Evolutionary conservation across 2,113 vertebrate species (phyloP).

Genomic region (Bujurquina vittata): DNA sequence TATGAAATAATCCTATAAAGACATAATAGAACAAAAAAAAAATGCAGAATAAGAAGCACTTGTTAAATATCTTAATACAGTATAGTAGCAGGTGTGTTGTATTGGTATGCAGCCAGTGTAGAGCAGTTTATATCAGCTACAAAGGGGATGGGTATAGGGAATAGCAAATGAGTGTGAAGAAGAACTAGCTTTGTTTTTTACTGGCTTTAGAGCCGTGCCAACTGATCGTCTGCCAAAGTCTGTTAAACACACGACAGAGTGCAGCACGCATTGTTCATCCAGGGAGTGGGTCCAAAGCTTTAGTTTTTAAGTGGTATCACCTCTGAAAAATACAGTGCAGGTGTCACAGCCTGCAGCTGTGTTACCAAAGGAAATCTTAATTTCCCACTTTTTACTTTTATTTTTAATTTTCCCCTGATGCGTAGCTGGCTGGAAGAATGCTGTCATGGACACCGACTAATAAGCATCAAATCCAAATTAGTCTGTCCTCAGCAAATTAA

Average conservation of each 20-base stretch:
- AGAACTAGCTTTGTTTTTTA: conserved; percentile 22
- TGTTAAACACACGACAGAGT: conserved; percentile 26
- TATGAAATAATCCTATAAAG: background rate
- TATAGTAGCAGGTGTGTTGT: background rate
- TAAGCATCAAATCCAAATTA: background rate
- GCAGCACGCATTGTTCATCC: conserved; percentile 16
- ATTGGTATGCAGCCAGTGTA: background rate
- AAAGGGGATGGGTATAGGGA: background rate
- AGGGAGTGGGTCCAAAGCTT: conserved; percentile 2
- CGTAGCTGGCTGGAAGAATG: background rate
- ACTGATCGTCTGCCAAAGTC: conserved; percentile 42
- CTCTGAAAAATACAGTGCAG: background rate
- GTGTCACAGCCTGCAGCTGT: conserved; percentile 6
- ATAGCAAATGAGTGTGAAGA: conserved; percentile 4
- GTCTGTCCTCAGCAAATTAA: background rate
- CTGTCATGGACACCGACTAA: conserved; percentile 6
- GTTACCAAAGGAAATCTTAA: background rate
- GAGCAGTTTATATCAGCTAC: background rate
- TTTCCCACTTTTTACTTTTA: background rate
- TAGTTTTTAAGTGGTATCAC: background rate
- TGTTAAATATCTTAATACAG: background rate
- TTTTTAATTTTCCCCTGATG: background rate
- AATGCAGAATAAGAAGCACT: background rate
- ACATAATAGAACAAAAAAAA: background rate
- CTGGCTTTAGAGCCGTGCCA: conserved; percentile 39